Conservation (phyloP, 2,113 vertebrate genomes). For the Carettochelys insculpta region DNA sequence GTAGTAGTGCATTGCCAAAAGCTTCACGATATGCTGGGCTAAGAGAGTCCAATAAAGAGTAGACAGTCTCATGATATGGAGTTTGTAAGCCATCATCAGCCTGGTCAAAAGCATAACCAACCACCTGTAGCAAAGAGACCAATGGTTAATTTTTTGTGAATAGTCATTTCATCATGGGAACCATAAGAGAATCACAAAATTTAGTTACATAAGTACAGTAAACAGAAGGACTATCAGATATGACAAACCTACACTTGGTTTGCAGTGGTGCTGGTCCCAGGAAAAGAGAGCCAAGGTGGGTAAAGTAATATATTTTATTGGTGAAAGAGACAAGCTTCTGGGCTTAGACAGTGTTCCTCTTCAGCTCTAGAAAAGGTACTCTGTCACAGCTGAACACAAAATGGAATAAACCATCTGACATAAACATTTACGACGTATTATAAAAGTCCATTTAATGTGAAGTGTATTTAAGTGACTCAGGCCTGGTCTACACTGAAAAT, state of each 20-base stretch:
- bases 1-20: slow-evolving; percentile 94
- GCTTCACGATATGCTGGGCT: slow-evolving; percentile 96
- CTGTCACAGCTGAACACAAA: neutral
- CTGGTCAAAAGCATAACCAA: slow-evolving; percentile 90
- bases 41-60: slow-evolving; percentile 93
- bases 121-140: slow-evolving; percentile 81
- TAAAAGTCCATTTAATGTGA: neutral
- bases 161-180: neutral
- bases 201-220: neutral
- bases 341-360: neutral
- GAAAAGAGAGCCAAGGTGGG: neutral
- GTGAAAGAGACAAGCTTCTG: neutral
- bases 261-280: neutral
- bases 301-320: neutral
- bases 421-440: neutral
- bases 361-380: neutral
- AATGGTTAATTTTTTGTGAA: neutral
- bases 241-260: neutral
- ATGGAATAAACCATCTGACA: neutral
- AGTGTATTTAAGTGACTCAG: neutral
- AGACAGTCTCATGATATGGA: slow-evolving; percentile 95
- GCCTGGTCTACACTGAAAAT: neutral
- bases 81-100: slow-evolving; percentile 85
- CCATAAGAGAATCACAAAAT: neutral
- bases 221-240: neutral